Conservation (phyloP, 1,140 invertebrate species). For the Hermatobates lingyangjiaoensis region DNA sequence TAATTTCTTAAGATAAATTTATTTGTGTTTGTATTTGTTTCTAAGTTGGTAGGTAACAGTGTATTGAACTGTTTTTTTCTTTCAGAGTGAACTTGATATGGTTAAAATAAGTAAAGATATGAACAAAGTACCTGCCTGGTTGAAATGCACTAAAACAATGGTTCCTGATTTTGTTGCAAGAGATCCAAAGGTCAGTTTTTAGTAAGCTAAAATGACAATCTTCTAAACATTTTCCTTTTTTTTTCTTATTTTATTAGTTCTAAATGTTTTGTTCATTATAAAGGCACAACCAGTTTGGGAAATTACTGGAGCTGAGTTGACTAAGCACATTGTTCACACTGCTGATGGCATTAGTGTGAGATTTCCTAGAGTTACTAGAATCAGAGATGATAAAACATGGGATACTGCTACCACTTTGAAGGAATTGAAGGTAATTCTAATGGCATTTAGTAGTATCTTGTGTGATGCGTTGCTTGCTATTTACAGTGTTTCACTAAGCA, state of each 20-base stretch:
- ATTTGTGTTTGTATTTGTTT: too few relatives aligned
- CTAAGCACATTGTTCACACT: conserved; percentile 68
- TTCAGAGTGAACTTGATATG: conserved; percentile 46
- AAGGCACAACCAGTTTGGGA: conserved; percentile 75
- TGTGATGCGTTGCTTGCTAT: too few relatives aligned
- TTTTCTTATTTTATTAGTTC: conserved; percentile 1
- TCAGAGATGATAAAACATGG: conserved; percentile 69
- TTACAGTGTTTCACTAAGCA: too few relatives aligned
- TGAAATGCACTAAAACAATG: conserved; percentile 62
- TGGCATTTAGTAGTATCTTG: too few relatives aligned
- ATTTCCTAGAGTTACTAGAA: conserved; percentile 72
- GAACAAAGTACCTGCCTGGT: conserved; percentile 51
- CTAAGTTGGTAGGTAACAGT: too few relatives aligned
- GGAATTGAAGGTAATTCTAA: conserved; percentile 38
- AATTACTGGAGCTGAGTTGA: conserved; percentile 83
- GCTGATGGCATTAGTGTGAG: conserved; percentile 80
- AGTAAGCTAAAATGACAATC: too few relatives aligned
- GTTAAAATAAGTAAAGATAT: conserved; percentile 60
- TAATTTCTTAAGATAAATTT: too few relatives aligned
- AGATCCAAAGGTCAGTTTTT: conserved; percentile 43
- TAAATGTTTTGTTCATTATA: too few relatives aligned
- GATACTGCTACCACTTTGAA: conserved; percentile 58
- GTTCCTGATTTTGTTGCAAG: conserved; percentile 73
- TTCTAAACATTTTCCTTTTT: background rate
- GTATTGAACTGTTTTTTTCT: too few relatives aligned